Evolutionary conservation across 2,888 invertebrate species (phyloP), one percentile per base, ranked within the genome.

Genomic region (Rotaria sp.): DNA sequence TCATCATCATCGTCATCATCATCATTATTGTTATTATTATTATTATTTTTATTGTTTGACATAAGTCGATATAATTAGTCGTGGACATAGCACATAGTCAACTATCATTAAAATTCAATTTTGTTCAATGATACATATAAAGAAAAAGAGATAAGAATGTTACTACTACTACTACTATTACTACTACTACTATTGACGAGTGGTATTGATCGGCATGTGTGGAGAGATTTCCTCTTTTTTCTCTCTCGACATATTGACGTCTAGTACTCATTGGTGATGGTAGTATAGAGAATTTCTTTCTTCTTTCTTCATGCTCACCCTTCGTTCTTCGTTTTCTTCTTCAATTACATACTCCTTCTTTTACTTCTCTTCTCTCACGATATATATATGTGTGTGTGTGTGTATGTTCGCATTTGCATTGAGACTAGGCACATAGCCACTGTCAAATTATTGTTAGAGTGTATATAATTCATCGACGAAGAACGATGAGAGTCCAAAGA

Each of bases 371-470:
- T 85, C 48, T 67, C 35, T 85, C 67, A 67, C 35, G 30, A 67
- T 67, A 67, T 67, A 13, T 67, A 30, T 48, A 15, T 48, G 13
- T 48, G 13, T 48, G 48, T 48, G 13, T 48, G 13, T 48, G 13
- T 52, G 52, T 67, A n/a, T 67, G 67, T 67, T 67, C 67, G 30
- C 67, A n/a, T 67, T 67, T 67, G 67, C 67, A 67, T 67, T 67
- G 67, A 67, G 67, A 35, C 67, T n/a, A 67, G n/a, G 30, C 35
- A 75, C n/a, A 75, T 38, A 41, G 41, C 38, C 45, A 75, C 75
- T 75, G 41, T 75, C 75, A 75, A 75, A 75, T 75, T 75, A 75
- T 75, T 75, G 75, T 75, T 45, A 75, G 75, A 75, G 41, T 75
- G 75, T 75, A 75, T 75, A 75, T 41, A 41, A 75, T 45, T 41